These are phyloP conservation scores for Orchesella cincta DNA, from an alignment of 1,140 invertebrate species.

Conservation along the genomic window DNA sequence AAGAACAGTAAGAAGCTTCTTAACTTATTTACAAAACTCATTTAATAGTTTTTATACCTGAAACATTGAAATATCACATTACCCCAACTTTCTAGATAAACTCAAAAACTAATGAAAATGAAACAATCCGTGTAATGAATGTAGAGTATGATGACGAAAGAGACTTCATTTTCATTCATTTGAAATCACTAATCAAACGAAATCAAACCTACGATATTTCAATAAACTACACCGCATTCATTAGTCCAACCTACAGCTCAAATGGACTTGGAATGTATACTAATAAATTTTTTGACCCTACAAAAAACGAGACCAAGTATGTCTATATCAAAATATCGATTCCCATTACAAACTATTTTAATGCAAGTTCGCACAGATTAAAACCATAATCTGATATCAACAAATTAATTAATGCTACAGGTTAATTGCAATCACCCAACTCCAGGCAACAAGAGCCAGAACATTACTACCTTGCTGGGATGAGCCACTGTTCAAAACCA, in stretches of 20 bases:
- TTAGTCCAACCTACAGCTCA: slow-evolving; percentile 1
- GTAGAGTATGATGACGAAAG: neutral
- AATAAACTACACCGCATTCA: slow-evolving; percentile 19
- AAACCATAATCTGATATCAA: neutral
- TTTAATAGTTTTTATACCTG: no score
- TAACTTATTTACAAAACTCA: no score
- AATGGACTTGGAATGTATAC: slow-evolving; percentile 30
- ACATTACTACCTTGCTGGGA: slow-evolving; percentile 36
- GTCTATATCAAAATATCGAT: neutral
- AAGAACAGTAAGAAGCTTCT: no score
- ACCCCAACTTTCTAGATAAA: no score
- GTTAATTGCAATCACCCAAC: neutral
- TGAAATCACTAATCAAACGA: neutral
- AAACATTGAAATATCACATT: no score
- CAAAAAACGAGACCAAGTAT: neutral
- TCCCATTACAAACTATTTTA: neutral
- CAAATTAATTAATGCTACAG: neutral
- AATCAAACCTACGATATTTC: slow-evolving; percentile 17
- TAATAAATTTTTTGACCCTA: slow-evolving; percentile 14
- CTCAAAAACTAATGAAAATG: neutral
- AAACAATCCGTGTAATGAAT: neutral
- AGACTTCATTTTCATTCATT: neutral
- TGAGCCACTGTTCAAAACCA: slow-evolving; percentile 36
- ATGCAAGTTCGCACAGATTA: neutral
- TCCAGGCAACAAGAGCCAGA: slow-evolving; percentile 3